Evolutionary conservation across 2,888 invertebrate genomes (phyloP), one percentile per base, ranked within the genome.

Genomic region (Noctua fimbriata): DNA sequence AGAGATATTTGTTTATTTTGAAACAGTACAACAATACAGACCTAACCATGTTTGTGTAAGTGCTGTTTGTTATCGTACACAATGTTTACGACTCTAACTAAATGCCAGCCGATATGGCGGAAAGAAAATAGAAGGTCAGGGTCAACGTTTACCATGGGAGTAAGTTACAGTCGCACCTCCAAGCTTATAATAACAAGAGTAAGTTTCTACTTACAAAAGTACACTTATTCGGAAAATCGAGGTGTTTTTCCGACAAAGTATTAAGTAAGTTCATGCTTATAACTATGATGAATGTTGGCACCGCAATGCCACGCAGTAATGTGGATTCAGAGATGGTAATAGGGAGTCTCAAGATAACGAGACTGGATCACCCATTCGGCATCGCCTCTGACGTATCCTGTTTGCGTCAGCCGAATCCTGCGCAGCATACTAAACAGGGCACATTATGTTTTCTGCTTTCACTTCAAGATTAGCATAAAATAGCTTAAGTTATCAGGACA

Each of bases 401-500:
- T 73, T 70, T 65, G 71, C 82, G 71, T 76, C 75, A 82, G 44
- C 47, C 49, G 74, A 87, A 87, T 84, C 87, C 63, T 79, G 89
- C 82, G 73, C 82, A 88, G 87, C 80, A 87, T 87, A 88, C 71
- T 88, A 88, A 88, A 66, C 75, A 87, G 76, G 70, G 44, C 32
- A 76, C 69, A 80, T 80, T 87, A 82, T 78, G 67, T 77, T 79
- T 81, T 82, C 75, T 69, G 63, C 65, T 76, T 80, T 73, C 65
- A 52, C 41, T 66, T 49, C 36, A 21, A 41, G 44, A 85, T 81
- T 87, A 83, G 66, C 79, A 85, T 89, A 79, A 79, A 80, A 82
- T 67, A 81, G 70, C 69, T 73, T 73, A 86, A 71, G 76, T 82
- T 88, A 82, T 87, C 73, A 60, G 66, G 49, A 76, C 66, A 70